These are phyloP conservation scores for Takifugu flavidus DNA, from an alignment of 2,113 vertebrate species.

Conservation along the genomic window DNA sequence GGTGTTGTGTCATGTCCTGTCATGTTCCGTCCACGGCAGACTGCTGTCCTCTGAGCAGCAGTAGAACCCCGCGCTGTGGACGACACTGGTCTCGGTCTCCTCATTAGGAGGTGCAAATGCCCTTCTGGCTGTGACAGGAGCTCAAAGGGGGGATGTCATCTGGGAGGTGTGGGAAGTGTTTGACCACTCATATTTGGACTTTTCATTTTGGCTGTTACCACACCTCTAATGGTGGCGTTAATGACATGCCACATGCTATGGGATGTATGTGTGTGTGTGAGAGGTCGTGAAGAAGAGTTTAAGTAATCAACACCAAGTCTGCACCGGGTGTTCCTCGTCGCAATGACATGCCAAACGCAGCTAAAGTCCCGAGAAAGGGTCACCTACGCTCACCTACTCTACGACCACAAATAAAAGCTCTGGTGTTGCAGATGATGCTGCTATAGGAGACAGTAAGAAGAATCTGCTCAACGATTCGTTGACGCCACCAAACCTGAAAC, in stretches of 20 bases:
- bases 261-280: conserved; percentile 14
- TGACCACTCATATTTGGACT: conserved; percentile 56
- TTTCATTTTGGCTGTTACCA: conserved; percentile 53
- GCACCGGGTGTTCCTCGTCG: conserved; percentile 11
- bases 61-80: conserved; percentile 34
- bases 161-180: conserved; percentile 59
- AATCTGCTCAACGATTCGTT: no score
- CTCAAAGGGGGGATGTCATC: conserved; percentile 46
- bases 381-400: no score
- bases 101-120: conserved; percentile 71
- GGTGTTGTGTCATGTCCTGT: conserved; percentile 61
- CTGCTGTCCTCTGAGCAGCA: conserved; percentile 49
- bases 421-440: no score
- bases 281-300: conserved; percentile 12
- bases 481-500: no score
- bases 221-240: conserved; percentile 52
- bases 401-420: no score
- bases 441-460: no score
- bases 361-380: no score
- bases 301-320: conserved; percentile 52
- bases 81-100: conserved; percentile 64
- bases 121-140: conserved; percentile 41
- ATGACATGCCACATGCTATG: conserved; percentile 50
- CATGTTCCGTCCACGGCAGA: conserved; percentile 50
- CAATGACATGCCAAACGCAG: conserved; percentile 33